Conservation (phyloP, 2,797 vertebrate species). For the Odontamblyopus rebecca region DNA sequence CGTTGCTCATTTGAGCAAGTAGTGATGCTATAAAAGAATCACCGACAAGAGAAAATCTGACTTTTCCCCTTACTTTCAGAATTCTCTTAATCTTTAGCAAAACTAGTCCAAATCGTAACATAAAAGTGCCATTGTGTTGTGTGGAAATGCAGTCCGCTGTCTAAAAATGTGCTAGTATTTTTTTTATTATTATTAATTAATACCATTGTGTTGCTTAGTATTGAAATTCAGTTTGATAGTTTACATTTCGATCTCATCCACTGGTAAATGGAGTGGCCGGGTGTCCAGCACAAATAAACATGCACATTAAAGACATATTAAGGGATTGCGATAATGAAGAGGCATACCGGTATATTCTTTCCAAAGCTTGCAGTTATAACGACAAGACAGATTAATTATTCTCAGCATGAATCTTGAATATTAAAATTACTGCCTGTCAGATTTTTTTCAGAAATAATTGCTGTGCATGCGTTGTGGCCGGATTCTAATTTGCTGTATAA, state of each 20-base stretch:
- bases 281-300: not conserved
- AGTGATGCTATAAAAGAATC: too few species aligned
- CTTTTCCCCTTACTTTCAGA: too few species aligned
- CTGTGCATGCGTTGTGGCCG: slow-evolving; percentile 37
- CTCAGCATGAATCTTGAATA: slow-evolving; percentile 52
- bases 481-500: slow-evolving; percentile 25
- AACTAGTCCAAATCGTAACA: too few species aligned
- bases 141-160: too few species aligned
- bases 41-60: too few species aligned
- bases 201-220: too few species aligned
- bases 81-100: too few species aligned
- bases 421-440: slow-evolving; percentile 52
- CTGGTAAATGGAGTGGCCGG: slow-evolving; percentile 20
- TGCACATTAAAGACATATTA: not conserved
- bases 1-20: too few species aligned
- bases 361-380: slow-evolving; percentile 4
- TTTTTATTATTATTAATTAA: too few species aligned
- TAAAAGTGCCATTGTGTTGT: too few species aligned
- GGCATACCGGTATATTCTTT: not conserved
- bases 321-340: not conserved
- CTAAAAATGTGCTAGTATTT: too few species aligned
- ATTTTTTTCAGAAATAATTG: slow-evolving; percentile 31
- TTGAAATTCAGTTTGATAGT: too few species aligned
- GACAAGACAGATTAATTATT: slow-evolving; percentile 50
- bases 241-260: not conserved